A percentile compares a stretch with the other conserved stretches of the same genome.
Evolutionary conservation across 2,888 invertebrate species (phyloP).

Genomic region (Stenodema calcarata): DNA sequence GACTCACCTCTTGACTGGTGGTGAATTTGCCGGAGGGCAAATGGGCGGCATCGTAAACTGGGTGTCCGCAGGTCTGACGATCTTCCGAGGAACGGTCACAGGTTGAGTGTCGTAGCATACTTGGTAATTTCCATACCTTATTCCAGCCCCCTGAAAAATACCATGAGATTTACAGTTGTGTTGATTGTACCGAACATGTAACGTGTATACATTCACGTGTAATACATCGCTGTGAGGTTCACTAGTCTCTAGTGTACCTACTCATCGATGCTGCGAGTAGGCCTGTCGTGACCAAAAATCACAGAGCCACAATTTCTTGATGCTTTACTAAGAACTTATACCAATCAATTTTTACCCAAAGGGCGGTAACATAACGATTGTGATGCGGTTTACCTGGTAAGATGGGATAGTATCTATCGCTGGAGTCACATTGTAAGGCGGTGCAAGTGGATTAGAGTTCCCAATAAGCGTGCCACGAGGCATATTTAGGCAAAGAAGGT

Average conservation of each 20-base stretch:
- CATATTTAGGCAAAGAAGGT: constrained; percentile 52
- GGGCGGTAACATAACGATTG: too few species aligned
- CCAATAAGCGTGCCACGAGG: constrained; percentile 53
- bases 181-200: too few species aligned
- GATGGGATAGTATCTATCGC: constrained; percentile 40
- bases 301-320: too few species aligned
- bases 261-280: too few species aligned
- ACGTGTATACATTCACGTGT: too few species aligned
- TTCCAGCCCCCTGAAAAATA: constrained; percentile 1
- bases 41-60: constrained; percentile 49
- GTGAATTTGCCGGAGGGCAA: constrained; percentile 48
- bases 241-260: too few species aligned
- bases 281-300: too few species aligned
- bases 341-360: too few species aligned
- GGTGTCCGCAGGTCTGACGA: constrained; percentile 23
- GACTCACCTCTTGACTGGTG: constrained; percentile 47
- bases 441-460: constrained; percentile 49
- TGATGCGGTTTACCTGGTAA: constrained; percentile 45
- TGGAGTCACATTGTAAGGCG: constrained; percentile 39
- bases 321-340: too few species aligned
- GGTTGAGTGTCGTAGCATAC: constrained; percentile 32
- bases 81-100: constrained; percentile 39
- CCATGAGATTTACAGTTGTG: not conserved
- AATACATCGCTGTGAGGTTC: too few species aligned
- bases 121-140: constrained; percentile 28